Evolutionary conservation across 2,888 invertebrate species (phyloP), one percentile per base, ranked within the genome.

Genomic region (Oscheius sp.): DNA sequence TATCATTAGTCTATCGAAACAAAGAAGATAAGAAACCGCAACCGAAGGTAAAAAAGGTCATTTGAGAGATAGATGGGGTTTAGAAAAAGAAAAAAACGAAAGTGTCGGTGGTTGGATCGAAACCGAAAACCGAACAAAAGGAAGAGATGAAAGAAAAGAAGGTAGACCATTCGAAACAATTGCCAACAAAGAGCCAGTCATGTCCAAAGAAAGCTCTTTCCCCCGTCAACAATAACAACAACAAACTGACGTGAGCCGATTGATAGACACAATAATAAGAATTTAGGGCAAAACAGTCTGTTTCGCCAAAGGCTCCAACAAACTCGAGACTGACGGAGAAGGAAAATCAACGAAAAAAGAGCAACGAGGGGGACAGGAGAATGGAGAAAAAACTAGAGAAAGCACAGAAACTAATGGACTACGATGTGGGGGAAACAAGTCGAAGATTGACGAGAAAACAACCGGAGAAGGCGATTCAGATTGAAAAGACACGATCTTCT

Each of bases 1-100:
- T 59, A 56, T 70, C 75, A 8, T 50, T 77, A 47, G 49, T 66
- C 30, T 72, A 66, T 59, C 47, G 75, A 12, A 71, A 67, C 49
- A 68, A 51, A 28, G 44, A 41, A n/a, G 24, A 50, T 1, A 26
- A 24, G 30, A 24, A 41, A 3, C 6, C 38, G n/a, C 41, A 22
- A n/a, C 44, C 59, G 8, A 59, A 59, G 59, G 59, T 59, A 3
- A 36, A 1, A n/a, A 5, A 14, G 49, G 4, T 32, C 17, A 30
- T 45, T 45, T 45, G 3, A 17, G 38, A 8, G 38, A 17, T 45
- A 22, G 8, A 32, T 22, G 12, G 26, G 26, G 6, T 59, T 28
- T 30, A 59, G 59, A 59, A 59, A 14, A 59, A 59, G 44, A 59
- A 49, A 51, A 64, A 64, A 12, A 38, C 63, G 2, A 64, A 49